These are phyloP conservation scores for Epinephelus moara DNA, from an alignment of 2,113 vertebrate species.

Conservation along the genomic window DNA sequence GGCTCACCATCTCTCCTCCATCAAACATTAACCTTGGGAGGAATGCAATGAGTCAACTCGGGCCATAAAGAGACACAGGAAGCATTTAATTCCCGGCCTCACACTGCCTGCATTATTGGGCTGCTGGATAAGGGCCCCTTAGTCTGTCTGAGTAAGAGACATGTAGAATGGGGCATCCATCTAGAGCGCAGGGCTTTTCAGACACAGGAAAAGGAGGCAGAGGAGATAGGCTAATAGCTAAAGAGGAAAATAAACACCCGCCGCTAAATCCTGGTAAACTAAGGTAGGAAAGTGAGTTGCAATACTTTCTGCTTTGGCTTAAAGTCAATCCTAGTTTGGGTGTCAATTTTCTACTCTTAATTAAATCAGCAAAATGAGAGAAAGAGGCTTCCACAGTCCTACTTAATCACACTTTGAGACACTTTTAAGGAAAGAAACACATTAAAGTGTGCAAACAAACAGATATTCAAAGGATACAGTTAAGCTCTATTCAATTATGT, in stretches of 20 bases:
- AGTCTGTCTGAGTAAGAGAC: constrained; percentile 71
- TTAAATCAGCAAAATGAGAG: background rate
- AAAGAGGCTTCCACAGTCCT: background rate
- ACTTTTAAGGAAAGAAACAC: background rate
- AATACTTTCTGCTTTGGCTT: background rate
- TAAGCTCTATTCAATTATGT: background rate
- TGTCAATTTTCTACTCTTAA: background rate
- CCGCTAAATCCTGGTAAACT: constrained; percentile 18
- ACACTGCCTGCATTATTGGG: constrained; percentile 82
- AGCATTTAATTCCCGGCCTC: constrained; percentile 80
- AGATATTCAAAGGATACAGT: background rate
- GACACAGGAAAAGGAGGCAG: constrained; percentile 69
- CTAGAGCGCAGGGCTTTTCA: constrained; percentile 55
- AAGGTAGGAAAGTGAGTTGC: constrained; percentile 13
- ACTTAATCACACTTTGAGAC: background rate
- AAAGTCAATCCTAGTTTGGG: background rate
- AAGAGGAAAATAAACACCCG: constrained; percentile 47
- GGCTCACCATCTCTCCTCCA: constrained; percentile 71
- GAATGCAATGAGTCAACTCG: constrained; percentile 79
- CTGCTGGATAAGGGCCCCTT: constrained; percentile 78
- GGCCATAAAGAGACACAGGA: constrained; percentile 82
- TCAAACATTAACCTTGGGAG: constrained; percentile 82
- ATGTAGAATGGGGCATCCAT: constrained; percentile 71
- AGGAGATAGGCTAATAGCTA: constrained; percentile 33
- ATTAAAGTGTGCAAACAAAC: background rate